A percentile compares a stretch with the other conserved stretches of the same genome.
These are phyloP conservation scores for Taeniopygia guttata DNA, from an alignment of 2,797 vertebrate species.

Conservation along the genomic window DNA sequence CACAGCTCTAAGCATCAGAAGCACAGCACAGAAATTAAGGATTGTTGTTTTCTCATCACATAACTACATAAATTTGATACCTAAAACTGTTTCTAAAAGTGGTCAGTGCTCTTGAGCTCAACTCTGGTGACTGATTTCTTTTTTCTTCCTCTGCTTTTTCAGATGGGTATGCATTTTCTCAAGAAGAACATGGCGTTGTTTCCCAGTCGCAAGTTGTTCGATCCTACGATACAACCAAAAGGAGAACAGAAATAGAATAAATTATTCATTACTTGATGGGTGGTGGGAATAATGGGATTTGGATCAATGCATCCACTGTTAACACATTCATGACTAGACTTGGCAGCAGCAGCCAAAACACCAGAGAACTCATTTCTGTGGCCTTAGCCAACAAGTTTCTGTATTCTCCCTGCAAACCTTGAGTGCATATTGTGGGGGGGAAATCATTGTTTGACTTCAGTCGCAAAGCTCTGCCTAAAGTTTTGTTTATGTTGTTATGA, in stretches of 20 bases:
- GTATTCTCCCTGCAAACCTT: slow-evolving; percentile 45
- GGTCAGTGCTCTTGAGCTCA: not conserved
- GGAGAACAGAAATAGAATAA: slow-evolving; percentile 86
- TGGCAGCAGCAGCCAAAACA: slow-evolving; percentile 64
- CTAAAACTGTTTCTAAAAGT: not conserved
- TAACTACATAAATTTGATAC: not conserved
- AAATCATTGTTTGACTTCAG: slow-evolving; percentile 32
- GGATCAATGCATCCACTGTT: slow-evolving; percentile 58
- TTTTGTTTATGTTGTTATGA: slow-evolving; percentile 68
- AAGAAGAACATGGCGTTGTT: slow-evolving; percentile 97
- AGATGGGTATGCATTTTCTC: slow-evolving; percentile 99
- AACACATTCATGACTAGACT: slow-evolving; percentile 49
- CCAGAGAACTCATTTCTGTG: slow-evolving; percentile 75
- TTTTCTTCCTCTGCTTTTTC: slow-evolving; percentile 51
- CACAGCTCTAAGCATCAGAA: not conserved
- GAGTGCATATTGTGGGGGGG: not conserved
- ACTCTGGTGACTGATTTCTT: not conserved
- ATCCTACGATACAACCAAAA: slow-evolving; percentile 94
- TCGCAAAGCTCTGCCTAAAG: slow-evolving; percentile 67
- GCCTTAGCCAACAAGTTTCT: slow-evolving; percentile 79
- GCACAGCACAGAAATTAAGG: not conserved
- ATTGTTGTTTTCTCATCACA: not conserved
- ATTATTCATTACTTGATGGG: not conserved
- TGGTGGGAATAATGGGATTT: slow-evolving; percentile 38
- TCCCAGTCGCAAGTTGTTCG: slow-evolving; percentile 95